Evolutionary conservation across 2,797 vertebrate genomes (phyloP).

Genomic region (Arrhamphus sclerolepis): DNA sequence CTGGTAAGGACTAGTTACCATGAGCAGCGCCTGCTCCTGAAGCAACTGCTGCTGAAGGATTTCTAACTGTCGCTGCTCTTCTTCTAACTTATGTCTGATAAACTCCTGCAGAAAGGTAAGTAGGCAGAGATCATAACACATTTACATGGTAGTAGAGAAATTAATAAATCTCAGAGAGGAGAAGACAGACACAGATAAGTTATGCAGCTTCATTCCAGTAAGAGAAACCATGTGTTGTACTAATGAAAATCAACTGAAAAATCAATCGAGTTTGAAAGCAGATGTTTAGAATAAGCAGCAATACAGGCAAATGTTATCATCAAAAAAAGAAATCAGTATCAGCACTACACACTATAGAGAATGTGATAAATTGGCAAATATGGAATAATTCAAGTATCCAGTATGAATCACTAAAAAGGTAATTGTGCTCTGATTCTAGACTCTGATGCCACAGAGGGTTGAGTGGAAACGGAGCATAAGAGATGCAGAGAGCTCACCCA

Average conservation of each 20-base stretch:
- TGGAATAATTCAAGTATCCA: slow-evolving; percentile 3
- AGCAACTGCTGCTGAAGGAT: slow-evolving; percentile 96
- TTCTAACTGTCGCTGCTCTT: slow-evolving; percentile 95
- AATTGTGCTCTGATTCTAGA: slow-evolving; percentile 54
- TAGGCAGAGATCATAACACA: slow-evolving; percentile 46
- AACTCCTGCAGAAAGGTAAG: slow-evolving; percentile 85
- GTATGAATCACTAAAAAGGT: slow-evolving; percentile 25
- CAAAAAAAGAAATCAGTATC: slow-evolving; percentile 1
- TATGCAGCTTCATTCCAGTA: slow-evolving; percentile 34
- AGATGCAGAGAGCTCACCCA: slow-evolving; percentile 75
- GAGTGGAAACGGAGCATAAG: slow-evolving; percentile 66
- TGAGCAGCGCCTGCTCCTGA: slow-evolving; percentile 94
- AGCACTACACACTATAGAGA: not conserved
- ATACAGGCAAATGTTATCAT: slow-evolving; percentile 4
- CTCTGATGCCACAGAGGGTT: slow-evolving; percentile 59
- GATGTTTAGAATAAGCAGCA: not conserved
- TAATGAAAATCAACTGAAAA: slow-evolving; percentile 1
- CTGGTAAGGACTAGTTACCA: slow-evolving; percentile 82
- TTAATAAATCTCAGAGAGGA: slow-evolving; percentile 17
- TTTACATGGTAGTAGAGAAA: slow-evolving; percentile 37
- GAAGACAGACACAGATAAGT: slow-evolving; percentile 27
- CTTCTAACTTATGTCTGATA: slow-evolving; percentile 95
- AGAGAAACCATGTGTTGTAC: slow-evolving; percentile 17
- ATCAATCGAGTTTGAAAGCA: too few relatives aligned
- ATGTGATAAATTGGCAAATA: not conserved